Conservation (phyloP, 2,113 vertebrate genomes). For the Pipra filicauda region DNA sequence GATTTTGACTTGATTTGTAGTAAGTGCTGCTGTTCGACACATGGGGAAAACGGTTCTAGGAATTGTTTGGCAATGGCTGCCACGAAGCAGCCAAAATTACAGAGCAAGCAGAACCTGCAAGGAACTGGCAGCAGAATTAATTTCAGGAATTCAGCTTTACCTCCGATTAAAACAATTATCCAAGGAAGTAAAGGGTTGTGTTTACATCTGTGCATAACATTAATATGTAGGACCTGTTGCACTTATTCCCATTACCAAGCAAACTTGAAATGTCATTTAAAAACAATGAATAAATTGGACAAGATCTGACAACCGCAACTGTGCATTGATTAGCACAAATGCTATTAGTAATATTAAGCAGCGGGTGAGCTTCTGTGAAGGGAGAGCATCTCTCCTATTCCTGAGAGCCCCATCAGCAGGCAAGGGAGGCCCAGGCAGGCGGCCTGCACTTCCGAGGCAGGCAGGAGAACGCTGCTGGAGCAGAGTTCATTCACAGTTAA, state of each 20-base stretch:
- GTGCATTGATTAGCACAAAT: background rate
- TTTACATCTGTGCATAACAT: background rate
- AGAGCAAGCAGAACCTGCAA: background rate
- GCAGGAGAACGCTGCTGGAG: background rate
- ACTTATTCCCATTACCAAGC: background rate
- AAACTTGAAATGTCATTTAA: background rate
- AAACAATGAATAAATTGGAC: background rate
- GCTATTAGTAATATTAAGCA: background rate
- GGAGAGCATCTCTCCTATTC: background rate
- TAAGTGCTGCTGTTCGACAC: background rate
- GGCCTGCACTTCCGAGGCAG: background rate
- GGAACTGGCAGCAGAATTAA: background rate
- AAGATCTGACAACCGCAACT: background rate
- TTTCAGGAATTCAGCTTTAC: background rate
- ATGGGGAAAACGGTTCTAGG: background rate
- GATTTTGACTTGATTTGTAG: background rate
- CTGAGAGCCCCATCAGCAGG: accelerated
- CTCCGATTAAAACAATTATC: background rate
- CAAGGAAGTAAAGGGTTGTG: background rate
- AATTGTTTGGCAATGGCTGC: constrained; percentile 9
- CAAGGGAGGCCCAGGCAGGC: background rate
- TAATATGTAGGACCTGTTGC: background rate
- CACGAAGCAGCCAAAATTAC: constrained; percentile 10
- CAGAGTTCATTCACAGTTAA: background rate
- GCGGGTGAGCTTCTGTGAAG: background rate